Percentiles rank a stretch among this genome's conserved stretches.
Conservation (phyloP, 2,888 invertebrate species). For the Drosophila algonquin region DNA sequence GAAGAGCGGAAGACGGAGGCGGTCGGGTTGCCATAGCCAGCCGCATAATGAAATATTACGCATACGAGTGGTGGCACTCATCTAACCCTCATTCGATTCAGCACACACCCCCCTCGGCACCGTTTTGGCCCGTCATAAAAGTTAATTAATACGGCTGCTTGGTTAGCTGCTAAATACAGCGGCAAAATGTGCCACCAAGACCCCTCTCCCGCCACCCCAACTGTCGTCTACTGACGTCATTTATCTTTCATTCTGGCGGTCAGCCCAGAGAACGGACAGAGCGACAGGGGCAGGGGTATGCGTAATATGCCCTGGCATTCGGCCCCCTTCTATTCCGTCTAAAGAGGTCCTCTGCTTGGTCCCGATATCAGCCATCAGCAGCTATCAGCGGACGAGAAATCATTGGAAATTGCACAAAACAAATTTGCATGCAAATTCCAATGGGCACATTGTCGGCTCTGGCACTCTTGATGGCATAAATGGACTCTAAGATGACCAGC, state of each 20-base stretch:
- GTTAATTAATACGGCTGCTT: constrained; percentile 71
- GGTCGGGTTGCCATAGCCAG: constrained; percentile 50
- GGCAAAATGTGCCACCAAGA: constrained; percentile 50
- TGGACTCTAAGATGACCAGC: constrained; percentile 10
- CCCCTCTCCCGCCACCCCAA: not conserved
- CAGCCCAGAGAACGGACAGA: constrained; percentile 2
- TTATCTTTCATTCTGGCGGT: constrained; percentile 25
- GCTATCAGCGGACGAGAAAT: constrained; percentile 47
- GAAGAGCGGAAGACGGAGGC: constrained; percentile 12
- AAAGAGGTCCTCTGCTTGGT: not conserved
- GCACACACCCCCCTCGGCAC: not conserved
- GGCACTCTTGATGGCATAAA: not conserved
- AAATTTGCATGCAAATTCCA: constrained; percentile 72
- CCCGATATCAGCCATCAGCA: constrained; percentile 41
- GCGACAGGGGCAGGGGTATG: constrained; percentile 47
- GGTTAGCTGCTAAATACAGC: constrained; percentile 71
- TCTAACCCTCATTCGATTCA: constrained; percentile 20
- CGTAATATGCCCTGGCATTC: constrained; percentile 57
- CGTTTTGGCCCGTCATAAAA: constrained; percentile 62
- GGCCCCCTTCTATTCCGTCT: not conserved
- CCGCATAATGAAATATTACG: constrained; percentile 72
- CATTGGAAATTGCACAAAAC: constrained; percentile 52
- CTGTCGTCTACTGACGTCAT: constrained; percentile 46
- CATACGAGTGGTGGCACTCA: constrained; percentile 46
- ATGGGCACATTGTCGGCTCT: constrained; percentile 65